phyloP scores from a whole-genome alignment of 2,797 vertebrate species.

The Sebastes baramenuke region DNA sequence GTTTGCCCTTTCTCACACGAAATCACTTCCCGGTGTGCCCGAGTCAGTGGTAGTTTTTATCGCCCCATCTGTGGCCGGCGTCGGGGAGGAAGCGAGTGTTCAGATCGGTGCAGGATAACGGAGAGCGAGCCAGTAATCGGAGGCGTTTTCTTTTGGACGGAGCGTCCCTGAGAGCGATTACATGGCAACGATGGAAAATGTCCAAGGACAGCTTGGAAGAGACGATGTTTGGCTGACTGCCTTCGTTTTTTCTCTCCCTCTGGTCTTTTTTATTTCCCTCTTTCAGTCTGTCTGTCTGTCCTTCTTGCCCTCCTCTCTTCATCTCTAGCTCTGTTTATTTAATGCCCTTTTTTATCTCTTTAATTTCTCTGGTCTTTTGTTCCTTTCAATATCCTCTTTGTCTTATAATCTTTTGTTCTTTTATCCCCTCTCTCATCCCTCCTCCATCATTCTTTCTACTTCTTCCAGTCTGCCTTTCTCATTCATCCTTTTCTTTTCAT shows the following conservation, averaged over 20 bases:
- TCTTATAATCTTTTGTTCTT: background rate
- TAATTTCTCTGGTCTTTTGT: background rate
- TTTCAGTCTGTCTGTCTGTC: background rate
- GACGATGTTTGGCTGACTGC: slow-evolving; percentile 27
- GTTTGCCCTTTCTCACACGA: background rate
- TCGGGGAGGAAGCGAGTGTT: slow-evolving; percentile 22
- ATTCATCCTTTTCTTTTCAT: background rate
- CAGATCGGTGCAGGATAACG: slow-evolving; percentile 31
- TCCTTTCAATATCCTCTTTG: background rate
- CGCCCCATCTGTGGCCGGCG: slow-evolving; percentile 31
- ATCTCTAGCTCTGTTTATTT: background rate
- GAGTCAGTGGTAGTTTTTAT: slow-evolving; percentile 10
- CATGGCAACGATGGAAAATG: slow-evolving; percentile 45
- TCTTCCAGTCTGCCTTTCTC: background rate
- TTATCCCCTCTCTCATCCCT: background rate
- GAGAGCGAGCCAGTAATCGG: slow-evolving; percentile 35
- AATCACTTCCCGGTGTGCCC: slow-evolving; percentile 1
- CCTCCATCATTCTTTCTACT: background rate
- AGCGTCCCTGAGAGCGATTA: slow-evolving; percentile 51
- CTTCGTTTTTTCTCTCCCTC: slow-evolving; percentile 1
- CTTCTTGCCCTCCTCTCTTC: background rate
- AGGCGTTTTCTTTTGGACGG: slow-evolving; percentile 47
- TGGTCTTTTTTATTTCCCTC: background rate
- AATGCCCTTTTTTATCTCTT: background rate
- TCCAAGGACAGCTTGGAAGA: slow-evolving; percentile 58